A percentile compares a stretch with the other conserved stretches of the same genome.
phyloP scores from a whole-genome alignment of 2,113 vertebrate species.

The Gopherus evgoodei region DNA sequence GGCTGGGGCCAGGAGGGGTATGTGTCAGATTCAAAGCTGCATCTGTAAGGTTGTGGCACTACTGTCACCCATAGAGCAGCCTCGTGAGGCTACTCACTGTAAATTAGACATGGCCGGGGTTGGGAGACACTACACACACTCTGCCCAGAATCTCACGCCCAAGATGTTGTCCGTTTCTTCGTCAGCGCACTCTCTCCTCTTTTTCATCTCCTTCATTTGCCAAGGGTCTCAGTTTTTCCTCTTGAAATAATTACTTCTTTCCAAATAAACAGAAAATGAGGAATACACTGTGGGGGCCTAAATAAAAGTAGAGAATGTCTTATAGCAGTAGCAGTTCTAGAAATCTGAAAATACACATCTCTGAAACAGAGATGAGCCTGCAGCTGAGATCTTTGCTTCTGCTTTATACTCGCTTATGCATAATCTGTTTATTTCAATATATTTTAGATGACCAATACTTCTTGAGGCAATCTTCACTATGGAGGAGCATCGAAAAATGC shows the following conservation, averaged over 20 bases:
- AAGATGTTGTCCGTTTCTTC: not conserved
- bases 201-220: not conserved
- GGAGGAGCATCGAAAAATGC: not conserved
- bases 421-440: not conserved
- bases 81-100: not conserved
- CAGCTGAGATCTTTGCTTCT: not conserved
- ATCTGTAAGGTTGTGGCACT: not conserved
- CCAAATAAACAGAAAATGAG: not conserved
- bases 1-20: not conserved
- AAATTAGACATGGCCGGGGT: not conserved
- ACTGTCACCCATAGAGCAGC: not conserved
- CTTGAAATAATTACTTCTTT: not conserved
- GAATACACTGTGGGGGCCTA: not conserved
- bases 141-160: not conserved
- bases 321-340: not conserved
- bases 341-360: not conserved
- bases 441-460: not conserved
- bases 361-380: not conserved
- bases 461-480: not conserved
- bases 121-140: not conserved
- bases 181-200: not conserved
- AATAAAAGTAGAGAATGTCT: not conserved
- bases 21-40: not conserved
- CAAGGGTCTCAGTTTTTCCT: not conserved
- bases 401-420: not conserved